phyloP scores from a whole-genome alignment of 2,888 invertebrate species.

The Euclidia mi region DNA sequence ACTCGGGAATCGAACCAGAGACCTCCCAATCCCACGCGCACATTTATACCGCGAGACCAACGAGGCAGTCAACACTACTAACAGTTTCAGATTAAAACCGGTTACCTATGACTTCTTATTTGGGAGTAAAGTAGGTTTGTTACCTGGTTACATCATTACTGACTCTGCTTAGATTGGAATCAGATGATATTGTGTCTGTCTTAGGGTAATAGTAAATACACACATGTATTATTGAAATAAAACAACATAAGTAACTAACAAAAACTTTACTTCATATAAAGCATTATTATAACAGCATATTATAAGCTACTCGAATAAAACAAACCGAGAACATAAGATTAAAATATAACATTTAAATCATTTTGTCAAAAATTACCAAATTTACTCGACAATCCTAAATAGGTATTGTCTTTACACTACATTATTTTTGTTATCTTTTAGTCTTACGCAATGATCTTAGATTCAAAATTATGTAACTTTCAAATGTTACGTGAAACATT shows the following conservation, averaged over 20 bases:
- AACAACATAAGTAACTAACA: conserved; percentile 17
- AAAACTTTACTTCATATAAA: conserved; percentile 78
- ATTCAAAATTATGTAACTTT: conserved; percentile 35
- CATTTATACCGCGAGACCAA: too few species aligned
- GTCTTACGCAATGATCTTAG: conserved; percentile 36
- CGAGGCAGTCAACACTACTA: too few species aligned
- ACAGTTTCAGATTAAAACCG: too few species aligned
- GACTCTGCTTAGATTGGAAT: too few species aligned
- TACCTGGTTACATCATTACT: too few species aligned
- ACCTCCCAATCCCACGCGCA: too few species aligned
- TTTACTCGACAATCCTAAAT: conserved; percentile 28
- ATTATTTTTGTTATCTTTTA: conserved; percentile 43
- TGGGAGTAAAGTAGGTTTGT: too few species aligned
- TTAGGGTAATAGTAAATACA: too few species aligned
- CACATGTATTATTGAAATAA: conserved; percentile 14
- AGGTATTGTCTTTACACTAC: conserved; percentile 36
- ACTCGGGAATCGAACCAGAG: too few species aligned
- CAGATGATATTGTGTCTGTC: too few species aligned
- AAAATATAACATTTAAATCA: conserved; percentile 56
- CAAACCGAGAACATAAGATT: conserved; percentile 53
- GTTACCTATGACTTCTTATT: too few species aligned
- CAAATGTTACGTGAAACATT: conserved; percentile 20
- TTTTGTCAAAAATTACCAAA: conserved; percentile 36
- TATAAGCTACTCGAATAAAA: conserved; percentile 61
- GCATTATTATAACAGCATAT: conserved; percentile 76